A percentile compares a stretch with the other conserved stretches of the same genome.
Evolutionary conservation across 2,113 vertebrate genomes (phyloP).

Genomic region (Aegotheles bennettii): DNA sequence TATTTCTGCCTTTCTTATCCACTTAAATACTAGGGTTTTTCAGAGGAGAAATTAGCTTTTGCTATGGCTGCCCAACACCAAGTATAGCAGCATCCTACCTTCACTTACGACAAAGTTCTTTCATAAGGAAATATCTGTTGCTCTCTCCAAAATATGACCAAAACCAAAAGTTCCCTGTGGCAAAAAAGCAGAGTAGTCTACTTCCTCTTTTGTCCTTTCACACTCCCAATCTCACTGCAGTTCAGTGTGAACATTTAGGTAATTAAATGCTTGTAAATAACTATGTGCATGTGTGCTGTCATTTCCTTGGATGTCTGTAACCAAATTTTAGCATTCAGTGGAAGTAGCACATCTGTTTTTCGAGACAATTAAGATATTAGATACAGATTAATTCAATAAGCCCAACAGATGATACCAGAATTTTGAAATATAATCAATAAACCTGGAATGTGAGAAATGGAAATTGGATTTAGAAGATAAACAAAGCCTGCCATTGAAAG

Average conservation of each 20-base stretch:
- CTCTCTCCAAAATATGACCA: neutral
- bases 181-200: neutral
- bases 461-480: constrained; percentile 66
- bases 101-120: neutral
- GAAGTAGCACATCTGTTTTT: constrained; percentile 71
- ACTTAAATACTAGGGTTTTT: neutral
- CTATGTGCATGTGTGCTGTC: neutral
- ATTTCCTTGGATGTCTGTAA: constrained; percentile 60
- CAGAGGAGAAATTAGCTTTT: neutral
- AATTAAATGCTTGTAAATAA: constrained; percentile 42
- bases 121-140: neutral
- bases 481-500: constrained; percentile 51
- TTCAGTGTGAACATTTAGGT: neutral
- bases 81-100: neutral
- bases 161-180: neutral
- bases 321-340: constrained; percentile 59
- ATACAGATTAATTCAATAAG: constrained; percentile 67
- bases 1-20: neutral
- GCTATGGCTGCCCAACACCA: neutral
- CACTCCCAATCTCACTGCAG: neutral
- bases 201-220: neutral
- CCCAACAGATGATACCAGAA: constrained; percentile 40
- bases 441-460: constrained; percentile 63
- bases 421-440: constrained; percentile 70
- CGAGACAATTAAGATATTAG: constrained; percentile 74